Evolutionary conservation across 1,140 invertebrate species (phyloP), one percentile per base, ranked within the genome.

Genomic region (Telenomus remus): DNA sequence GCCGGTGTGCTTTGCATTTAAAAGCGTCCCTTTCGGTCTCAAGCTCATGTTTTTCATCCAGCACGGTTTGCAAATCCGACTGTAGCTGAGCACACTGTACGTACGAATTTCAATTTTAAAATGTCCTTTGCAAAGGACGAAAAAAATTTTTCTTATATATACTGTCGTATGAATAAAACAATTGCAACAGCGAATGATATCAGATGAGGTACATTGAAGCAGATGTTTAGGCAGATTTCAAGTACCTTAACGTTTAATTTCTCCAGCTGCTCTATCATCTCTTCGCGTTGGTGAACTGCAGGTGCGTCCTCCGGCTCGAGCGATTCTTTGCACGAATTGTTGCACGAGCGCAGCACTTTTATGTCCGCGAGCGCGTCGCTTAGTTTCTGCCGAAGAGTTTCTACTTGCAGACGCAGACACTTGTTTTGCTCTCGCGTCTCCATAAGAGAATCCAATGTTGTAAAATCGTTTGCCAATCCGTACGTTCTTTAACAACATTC

Each of bases 41-140:
- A 13, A 95, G 82, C 78, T 96, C 95, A 80, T 96, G 94, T 84
- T 96, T 96, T 82, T 96, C 95, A 89, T 96, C 95, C 35, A 96
- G 84, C 14, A 95, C 90, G 44, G 89, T 87, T 80, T 94, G 91
- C 13, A 96, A 88, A 87, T 97, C 95, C 19, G 91, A 82, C 85
- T 93, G 91, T 33, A 95, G 83, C 84, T 94, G 92, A 57, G 89
- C 84, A 81, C 90, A 90, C 89, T 93, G 80, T 16, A 84, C 9
- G 9, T 4, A 2, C 37, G 9, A 9, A 39, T 39, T 39, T 39
- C 19, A 27, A 39, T 39, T 39, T 39, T 4, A 39, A 39, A 39
- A 4, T 4, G 1, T 27, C 19, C 2, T 6, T 27, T 27, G 19
- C 1, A 4, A 39, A 39, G 3, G 9, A 39, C 3, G n/a, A 39